Evolutionary conservation across 35 echinoderm and acorn worm genomes (phyloP), one percentile per base, ranked within the genome.

Genomic region (Hemicentrotus pulcherrimus): DNA sequence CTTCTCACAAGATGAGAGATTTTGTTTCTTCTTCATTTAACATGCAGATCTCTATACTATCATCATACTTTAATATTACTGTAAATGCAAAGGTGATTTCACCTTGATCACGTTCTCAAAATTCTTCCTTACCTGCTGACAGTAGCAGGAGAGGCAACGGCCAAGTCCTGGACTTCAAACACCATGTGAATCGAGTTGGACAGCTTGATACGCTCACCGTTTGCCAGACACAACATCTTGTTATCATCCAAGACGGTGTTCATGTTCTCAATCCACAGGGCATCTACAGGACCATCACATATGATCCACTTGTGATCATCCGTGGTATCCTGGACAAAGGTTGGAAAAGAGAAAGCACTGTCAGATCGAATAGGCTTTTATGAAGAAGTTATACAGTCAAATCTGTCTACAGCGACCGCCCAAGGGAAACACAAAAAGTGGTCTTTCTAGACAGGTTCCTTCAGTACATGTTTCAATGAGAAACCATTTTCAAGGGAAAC

Each of bases 281-380:
- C 98, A 94, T 99, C 98, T 14, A 99, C 98, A 24, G 98, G 98
- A 58, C 98, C 98, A 95, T 99, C 98, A 92, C 98, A 99, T 11
- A 99, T 97, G n/a, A 99, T 94, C 98, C 98, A 99, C 85, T 99
- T 99, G 88, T 99, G 98, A 94, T 99, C 98, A 87, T 97, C 98
- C 41, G 96, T 97, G 50, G 98, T 99, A 61, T 99, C 97, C 98
- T 98, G 31, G 12, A 10, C 22, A 78, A 11, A 78, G 19, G 24
- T 22, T 78, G 18, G 65, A 78, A 28, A 70, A 70, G 2, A 24
- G 15, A 28, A 28, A 78, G 65, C 18, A 78, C 19, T 78, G 19
- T 78, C 6, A 78, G 11, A 55, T 41, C 35, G 35, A 41, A 3
- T 55, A 55, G 15, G 50, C 11, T 55, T 55, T 55, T 55, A 55